phyloP scores from a whole-genome alignment of 1,140 invertebrate species.

The Heliconius himera region DNA sequence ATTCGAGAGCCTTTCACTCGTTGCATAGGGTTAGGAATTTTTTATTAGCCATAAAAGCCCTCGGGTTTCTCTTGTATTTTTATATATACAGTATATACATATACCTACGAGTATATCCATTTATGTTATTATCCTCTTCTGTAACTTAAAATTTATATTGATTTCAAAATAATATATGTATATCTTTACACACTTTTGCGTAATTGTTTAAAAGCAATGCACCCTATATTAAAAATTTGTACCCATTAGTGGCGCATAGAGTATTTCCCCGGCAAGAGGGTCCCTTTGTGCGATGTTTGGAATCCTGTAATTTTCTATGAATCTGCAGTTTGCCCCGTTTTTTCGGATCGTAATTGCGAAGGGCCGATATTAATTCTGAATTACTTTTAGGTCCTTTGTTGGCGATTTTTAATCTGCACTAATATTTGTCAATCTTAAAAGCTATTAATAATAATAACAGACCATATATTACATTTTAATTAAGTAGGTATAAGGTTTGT shows the following conservation, averaged over 20 bases:
- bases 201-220: constrained; percentile 71
- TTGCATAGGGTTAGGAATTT: constrained; percentile 37
- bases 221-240: constrained; percentile 78
- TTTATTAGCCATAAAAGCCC: constrained; percentile 32
- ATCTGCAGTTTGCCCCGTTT: constrained; percentile 67
- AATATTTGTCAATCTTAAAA: constrained; percentile 47
- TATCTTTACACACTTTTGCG: constrained; percentile 28
- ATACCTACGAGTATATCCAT: too few species aligned
- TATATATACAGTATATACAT: not conserved
- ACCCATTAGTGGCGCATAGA: constrained; percentile 66
- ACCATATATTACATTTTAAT: not conserved
- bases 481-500: too few species aligned
- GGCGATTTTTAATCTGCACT: constrained; percentile 62
- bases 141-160: constrained; percentile 3
- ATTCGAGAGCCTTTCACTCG: constrained; percentile 32
- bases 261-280: constrained; percentile 57
- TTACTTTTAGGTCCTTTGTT: constrained; percentile 62
- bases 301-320: constrained; percentile 78
- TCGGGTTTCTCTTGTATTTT: not conserved
- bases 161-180: constrained; percentile 20
- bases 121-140: not conserved
- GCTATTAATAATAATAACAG: not conserved
- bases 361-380: constrained; percentile 64
- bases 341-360: constrained; percentile 62
- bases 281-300: constrained; percentile 70